These are phyloP conservation scores for Drusus annulatus DNA, from an alignment of 1,140 invertebrate genomes.

Conservation along the genomic window DNA sequence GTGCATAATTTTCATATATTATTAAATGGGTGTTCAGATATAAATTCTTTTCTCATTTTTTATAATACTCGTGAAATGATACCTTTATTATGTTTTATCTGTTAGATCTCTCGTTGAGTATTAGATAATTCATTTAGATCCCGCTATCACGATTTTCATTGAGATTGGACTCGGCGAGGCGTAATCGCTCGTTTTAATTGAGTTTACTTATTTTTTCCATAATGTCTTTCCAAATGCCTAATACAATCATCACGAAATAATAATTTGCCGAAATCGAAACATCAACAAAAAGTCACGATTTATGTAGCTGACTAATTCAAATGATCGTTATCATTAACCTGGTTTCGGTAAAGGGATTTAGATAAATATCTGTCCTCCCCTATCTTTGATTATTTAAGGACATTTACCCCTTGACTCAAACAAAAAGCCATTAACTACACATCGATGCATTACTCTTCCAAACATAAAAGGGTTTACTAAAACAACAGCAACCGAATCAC, in stretches of 20 bases:
- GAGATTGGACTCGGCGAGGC: background rate
- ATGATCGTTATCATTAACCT: conserved; percentile 28
- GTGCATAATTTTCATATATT: too few species aligned
- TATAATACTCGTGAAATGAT: too few species aligned
- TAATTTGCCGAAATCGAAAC: background rate
- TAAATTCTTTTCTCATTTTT: too few species aligned
- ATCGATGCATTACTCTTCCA: conserved; percentile 51
- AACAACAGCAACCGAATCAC: conserved; percentile 48
- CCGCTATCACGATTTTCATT: conserved; percentile 2
- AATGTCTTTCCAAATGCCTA: background rate
- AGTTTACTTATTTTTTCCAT: conserved; percentile 2
- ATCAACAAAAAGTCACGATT: conserved; percentile 26
- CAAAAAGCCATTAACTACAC: conserved; percentile 58
- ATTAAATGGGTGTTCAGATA: too few species aligned
- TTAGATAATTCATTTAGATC: background rate
- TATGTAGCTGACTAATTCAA: conserved; percentile 5
- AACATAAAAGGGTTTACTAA: conserved; percentile 45
- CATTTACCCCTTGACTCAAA: conserved; percentile 58
- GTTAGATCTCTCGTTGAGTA: too few species aligned
- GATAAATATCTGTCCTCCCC: conserved; percentile 52
- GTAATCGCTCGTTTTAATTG: conserved; percentile 7
- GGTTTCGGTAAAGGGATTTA: conserved; percentile 45
- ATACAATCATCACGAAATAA: conserved; percentile 4
- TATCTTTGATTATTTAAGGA: conserved; percentile 58
- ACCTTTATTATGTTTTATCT: background rate